Conservation (phyloP, 2,888 invertebrate genomes). For the Drosophila neutralis region DNA sequence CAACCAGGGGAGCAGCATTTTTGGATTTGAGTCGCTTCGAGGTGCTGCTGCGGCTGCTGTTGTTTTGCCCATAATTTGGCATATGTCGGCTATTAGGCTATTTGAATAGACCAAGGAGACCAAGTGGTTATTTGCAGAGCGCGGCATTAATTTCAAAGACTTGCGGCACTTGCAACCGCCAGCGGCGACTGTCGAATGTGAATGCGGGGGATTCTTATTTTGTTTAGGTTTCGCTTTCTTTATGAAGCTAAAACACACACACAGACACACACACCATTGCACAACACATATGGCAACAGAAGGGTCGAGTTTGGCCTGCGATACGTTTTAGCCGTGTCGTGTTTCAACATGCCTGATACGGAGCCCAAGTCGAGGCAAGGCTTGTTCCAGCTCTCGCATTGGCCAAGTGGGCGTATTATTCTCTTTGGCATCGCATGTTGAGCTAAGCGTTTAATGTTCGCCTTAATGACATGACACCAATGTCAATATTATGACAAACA, state of each 20-base stretch:
- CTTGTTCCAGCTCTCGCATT: conserved; percentile 29
- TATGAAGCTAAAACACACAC: conserved; percentile 46
- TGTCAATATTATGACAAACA: conserved; percentile 72
- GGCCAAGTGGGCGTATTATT: conserved; percentile 26
- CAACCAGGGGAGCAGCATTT: conserved; percentile 21
- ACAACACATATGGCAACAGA: conserved; percentile 38
- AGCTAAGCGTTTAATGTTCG: conserved; percentile 72
- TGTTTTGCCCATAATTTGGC: conserved; percentile 41
- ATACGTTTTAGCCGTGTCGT: conserved; percentile 68
- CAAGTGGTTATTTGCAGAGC: conserved; percentile 1
- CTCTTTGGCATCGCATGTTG: conserved; percentile 55
- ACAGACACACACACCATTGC: conserved; percentile 8
- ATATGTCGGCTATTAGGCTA: conserved; percentile 18
- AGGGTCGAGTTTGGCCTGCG: conserved; percentile 52
- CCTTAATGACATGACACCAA: conserved; percentile 79
- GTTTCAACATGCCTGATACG: conserved; percentile 53
- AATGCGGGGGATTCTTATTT: conserved; percentile 55
- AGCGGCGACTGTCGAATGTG: conserved; percentile 68
- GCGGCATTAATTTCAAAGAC: conserved; percentile 39
- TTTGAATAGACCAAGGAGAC: not conserved
- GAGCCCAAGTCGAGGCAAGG: conserved; percentile 22
- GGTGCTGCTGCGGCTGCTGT: conserved; percentile 20
- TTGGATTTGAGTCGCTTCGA: conserved; percentile 33
- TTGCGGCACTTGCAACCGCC: conserved; percentile 65
- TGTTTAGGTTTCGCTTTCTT: conserved; percentile 46